phyloP scores from a whole-genome alignment of 2,888 invertebrate genomes.

The Globia sparganii region DNA sequence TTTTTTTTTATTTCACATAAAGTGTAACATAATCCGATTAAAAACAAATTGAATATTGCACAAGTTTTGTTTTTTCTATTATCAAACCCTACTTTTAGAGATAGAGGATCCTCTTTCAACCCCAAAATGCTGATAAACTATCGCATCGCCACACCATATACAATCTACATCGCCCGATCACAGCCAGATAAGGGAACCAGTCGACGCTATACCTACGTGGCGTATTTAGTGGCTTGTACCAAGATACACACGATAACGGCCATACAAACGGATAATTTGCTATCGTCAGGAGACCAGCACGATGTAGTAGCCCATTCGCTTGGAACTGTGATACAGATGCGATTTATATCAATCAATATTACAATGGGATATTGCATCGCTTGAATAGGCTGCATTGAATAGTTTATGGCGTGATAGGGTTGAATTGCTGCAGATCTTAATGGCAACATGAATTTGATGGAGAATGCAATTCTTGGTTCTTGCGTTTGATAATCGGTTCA shows the following conservation, averaged over 20 bases:
- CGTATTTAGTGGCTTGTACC: constrained; percentile 41
- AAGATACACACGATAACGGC: constrained; percentile 37
- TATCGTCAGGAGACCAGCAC: constrained; percentile 52
- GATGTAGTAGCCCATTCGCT: constrained; percentile 49
- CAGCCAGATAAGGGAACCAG: constrained; percentile 13
- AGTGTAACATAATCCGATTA: not conserved
- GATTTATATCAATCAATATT: constrained; percentile 59
- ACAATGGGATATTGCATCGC: constrained; percentile 48
- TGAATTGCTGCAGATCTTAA: constrained; percentile 48
- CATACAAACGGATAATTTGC: constrained; percentile 58
- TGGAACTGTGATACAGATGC: constrained; percentile 37
- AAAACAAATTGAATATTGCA: not conserved
- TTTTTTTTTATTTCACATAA: not conserved
- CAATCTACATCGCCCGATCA: constrained; percentile 28
- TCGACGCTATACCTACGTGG: constrained; percentile 1
- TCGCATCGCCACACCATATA: constrained; percentile 7
- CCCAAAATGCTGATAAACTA: constrained; percentile 11
- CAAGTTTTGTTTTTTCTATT: not conserved
- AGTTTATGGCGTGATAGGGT: constrained; percentile 25
- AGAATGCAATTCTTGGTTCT: constrained; percentile 8
- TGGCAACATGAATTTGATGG: constrained; percentile 13
- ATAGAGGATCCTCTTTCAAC: not conserved
- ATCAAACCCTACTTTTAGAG: not conserved
- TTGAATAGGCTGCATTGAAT: constrained; percentile 41
- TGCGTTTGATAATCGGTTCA: not conserved